Evolutionary conservation across 2,113 vertebrate genomes (phyloP).

Genomic region (Sus scrofa): T2T-Sscrofa CM000817.6:84233501-84234000

Average conservation of each 20-base stretch:
- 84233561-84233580: neutral
- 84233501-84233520: constrained; percentile 76
- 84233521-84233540: constrained; percentile 78
- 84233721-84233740: neutral
- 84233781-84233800: neutral
- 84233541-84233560: constrained; percentile 60
- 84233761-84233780: neutral
- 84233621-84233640: neutral
- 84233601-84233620: neutral
- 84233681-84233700: neutral
- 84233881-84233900: neutral
- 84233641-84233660: neutral
- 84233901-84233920: neutral
- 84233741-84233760: neutral
- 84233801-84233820: neutral
- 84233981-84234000: neutral
- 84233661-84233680: neutral
- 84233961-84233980: neutral
- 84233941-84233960: constrained; percentile 14
- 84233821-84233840: neutral
- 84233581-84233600: neutral
- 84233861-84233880: neutral
- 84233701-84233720: neutral
- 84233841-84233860: neutral
- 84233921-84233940: neutral